A percentile compares a stretch with the other conserved stretches of the same genome.
Evolutionary conservation across 2,797 vertebrate species (phyloP).

Genomic region (Clarias fuscus): DNA sequence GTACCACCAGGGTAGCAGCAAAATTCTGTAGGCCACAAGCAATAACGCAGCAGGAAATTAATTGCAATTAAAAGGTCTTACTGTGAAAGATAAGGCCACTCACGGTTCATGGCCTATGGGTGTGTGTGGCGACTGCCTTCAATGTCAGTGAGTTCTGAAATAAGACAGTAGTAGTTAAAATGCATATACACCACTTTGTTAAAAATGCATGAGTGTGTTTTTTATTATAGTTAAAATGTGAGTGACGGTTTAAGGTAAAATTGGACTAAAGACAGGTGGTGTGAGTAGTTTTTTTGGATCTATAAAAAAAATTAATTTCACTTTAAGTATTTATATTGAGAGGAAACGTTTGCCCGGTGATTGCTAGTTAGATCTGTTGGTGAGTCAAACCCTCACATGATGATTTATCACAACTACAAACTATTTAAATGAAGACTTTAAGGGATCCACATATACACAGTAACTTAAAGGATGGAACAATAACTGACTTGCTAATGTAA

Average conservation of each 20-base stretch:
- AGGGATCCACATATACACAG: background rate
- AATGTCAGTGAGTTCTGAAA: background rate
- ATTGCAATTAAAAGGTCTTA: conserved; percentile 1
- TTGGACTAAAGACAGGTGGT: background rate
- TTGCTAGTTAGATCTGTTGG: background rate
- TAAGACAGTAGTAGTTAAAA: background rate
- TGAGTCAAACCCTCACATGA: background rate
- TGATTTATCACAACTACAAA: background rate
- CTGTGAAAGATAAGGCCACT: conserved; percentile 2
- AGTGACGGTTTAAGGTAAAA: background rate
- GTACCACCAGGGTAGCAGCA: background rate
- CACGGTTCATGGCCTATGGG: background rate
- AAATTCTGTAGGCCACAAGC: background rate
- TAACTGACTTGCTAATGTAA: background rate
- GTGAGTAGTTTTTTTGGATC: background rate
- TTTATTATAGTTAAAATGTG: background rate
- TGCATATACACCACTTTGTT: background rate
- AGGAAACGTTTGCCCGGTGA: background rate
- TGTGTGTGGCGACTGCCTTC: background rate
- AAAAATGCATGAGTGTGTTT: background rate
- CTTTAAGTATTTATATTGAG: background rate
- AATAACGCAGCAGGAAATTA: conserved; percentile 12
- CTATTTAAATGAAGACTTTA: background rate
- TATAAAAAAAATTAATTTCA: background rate
- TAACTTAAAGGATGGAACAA: background rate